Conservation (phyloP, 1,140 invertebrate species). For the Drosophila equinoxialis region DNA sequence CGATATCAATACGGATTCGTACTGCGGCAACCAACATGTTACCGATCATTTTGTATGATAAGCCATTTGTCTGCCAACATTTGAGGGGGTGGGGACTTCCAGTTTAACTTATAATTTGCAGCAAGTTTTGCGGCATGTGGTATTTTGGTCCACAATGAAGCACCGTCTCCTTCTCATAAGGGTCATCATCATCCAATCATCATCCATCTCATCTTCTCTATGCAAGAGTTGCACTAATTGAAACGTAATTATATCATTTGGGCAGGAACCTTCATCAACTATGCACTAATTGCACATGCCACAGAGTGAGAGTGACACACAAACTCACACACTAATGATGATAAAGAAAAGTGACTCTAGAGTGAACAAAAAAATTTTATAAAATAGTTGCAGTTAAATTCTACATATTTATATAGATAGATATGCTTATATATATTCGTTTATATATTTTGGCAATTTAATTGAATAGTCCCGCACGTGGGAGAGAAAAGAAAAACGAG, state of each 20-base stretch:
- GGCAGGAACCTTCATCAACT: constrained; percentile 30
- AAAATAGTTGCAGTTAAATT: constrained; percentile 21
- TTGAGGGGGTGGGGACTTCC: too few relatives aligned
- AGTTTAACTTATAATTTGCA: too few relatives aligned
- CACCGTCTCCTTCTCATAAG: too few relatives aligned
- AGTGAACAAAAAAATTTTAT: neutral
- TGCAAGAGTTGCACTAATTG: too few relatives aligned
- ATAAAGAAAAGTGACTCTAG: neutral
- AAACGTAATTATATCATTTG: constrained; percentile 67
- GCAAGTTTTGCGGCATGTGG: too few relatives aligned
- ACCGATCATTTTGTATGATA: too few relatives aligned
- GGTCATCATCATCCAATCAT: neutral
- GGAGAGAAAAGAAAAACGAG: constrained; percentile 1
- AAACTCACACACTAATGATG: neutral
- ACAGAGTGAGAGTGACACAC: constrained; percentile 39
- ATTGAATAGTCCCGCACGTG: constrained; percentile 63
- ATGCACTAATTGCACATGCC: constrained; percentile 4
- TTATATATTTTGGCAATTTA: constrained; percentile 59
- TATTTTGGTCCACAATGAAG: too few relatives aligned
- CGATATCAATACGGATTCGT: too few relatives aligned
- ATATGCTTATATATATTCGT: constrained; percentile 29
- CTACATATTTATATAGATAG: constrained; percentile 13
- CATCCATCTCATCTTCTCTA: constrained; percentile 5
- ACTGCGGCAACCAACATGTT: too few relatives aligned
- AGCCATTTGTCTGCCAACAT: too few relatives aligned